Base-by-base conservation (phyloP, 2,888 invertebrate genomes). In the Salticus scenicus region DNA sequence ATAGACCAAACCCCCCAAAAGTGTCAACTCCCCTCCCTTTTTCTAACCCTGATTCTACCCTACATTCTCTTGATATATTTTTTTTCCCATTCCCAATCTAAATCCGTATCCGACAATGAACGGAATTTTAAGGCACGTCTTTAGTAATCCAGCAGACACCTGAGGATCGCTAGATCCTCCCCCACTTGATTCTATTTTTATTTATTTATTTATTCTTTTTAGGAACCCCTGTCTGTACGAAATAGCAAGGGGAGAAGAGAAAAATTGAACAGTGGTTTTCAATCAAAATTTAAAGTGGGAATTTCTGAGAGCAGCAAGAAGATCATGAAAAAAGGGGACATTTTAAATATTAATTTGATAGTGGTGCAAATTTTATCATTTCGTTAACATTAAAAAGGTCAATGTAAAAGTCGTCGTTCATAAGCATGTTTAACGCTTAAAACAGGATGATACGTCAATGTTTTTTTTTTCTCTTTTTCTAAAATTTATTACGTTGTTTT, bases 271-370 rank as follows among this genome's bases (percentile, higher is more conserved):
- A 73, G 57, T 33, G 77, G 77, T 77, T 84, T 71, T 84, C 77
- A 72, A 84, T 84, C 83, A 84, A 84, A n/a, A 84, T 84, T 77
- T 77, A 72, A 77, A 84, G 77, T 84, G 77, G 83, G 73, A 84
- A 67, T 73, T 67, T 72, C 71, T 70, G 71, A 77, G 77, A 72
- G 83, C 78, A 84, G 72, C 77, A 77, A 78, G 83, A 72, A 77
- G 77, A 77, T 72, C 51, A 27, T 27, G 41, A 67, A 74, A 73
- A 69, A 67, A 47, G 64, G 83, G 81, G 83, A 47, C 20, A 57
- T 27, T 30, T 20, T 72, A 72, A 47, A 84, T 77, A 84, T 77
- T 84, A 57, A 20, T 57, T 5, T 10, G 10, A 10, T 37, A n/a
- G n/a, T n/a, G n/a, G n/a, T n/a, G n/a, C n/a, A n/a, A n/a, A n/a